phyloP scores from a whole-genome alignment of 2,797 vertebrate genomes.

The Eulemur mongoz region DNA sequence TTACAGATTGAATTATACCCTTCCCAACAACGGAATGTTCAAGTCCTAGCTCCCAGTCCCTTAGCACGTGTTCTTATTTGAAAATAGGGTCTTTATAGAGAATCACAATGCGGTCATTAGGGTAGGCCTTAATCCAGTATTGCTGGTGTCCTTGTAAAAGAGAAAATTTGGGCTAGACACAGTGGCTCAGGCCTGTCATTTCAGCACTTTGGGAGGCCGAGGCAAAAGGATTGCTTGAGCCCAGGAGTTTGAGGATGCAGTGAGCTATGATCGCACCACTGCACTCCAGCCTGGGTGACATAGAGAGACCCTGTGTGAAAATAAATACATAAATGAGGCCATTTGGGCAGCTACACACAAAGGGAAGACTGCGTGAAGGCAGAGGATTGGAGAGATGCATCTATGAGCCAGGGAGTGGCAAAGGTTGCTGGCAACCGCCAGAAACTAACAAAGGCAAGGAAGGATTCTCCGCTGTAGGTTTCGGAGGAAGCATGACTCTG shows the following conservation, averaged over 20 bases:
- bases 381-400: rapidly evolving
- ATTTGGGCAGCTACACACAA: background rate
- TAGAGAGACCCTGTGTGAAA: background rate
- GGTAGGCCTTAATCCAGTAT: too few relatives aligned
- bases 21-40: background rate
- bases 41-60: background rate
- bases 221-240: background rate
- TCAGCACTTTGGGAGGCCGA: background rate
- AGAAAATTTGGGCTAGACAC: background rate
- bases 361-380: background rate
- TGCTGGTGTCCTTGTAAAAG: background rate
- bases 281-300: background rate
- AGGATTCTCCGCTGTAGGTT: rapidly evolving
- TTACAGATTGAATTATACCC: too few relatives aligned
- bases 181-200: background rate
- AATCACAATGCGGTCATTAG: background rate
- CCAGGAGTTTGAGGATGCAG: background rate
- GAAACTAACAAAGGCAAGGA: background rate
- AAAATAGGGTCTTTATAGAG: background rate
- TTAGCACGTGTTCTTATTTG: background rate
- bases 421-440: background rate
- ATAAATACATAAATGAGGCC: too few relatives aligned
- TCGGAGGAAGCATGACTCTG: too few relatives aligned
- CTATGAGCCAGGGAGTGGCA: too few relatives aligned
- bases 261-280: background rate